Conservation (phyloP, 2,888 invertebrate species). For the Oithona nana region DNA sequence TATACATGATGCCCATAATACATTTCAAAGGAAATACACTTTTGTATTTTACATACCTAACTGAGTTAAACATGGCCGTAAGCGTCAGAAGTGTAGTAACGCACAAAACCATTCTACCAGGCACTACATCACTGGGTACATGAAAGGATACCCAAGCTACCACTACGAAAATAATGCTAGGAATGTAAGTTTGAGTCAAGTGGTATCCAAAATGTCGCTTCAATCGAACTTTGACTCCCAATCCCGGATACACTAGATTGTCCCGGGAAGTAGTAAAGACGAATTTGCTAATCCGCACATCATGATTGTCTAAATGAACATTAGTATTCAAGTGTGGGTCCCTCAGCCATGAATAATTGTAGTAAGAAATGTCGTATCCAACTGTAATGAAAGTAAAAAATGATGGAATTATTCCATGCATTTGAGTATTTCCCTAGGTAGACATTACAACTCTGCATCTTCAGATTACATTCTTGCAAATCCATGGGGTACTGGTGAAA, state of each 20-base stretch:
- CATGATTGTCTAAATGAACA: constrained; percentile 8
- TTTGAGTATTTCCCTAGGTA: not conserved
- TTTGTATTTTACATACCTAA: constrained; percentile 30
- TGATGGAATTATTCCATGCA: not conserved
- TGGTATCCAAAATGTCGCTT: constrained; percentile 42
- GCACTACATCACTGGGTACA: constrained; percentile 44
- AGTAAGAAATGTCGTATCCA: not conserved
- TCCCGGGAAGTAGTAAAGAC: not conserved
- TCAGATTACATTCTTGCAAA: not conserved
- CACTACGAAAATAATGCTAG: constrained; percentile 42
- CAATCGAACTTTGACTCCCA: constrained; percentile 33
- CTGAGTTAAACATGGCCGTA: constrained; percentile 46
- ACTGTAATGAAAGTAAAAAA: not conserved
- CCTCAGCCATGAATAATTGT: constrained; percentile 10
- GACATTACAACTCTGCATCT: constrained; percentile 8
- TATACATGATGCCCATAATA: no score
- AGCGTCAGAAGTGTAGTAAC: constrained; percentile 43
- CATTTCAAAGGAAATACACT: not conserved
- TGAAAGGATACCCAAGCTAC: constrained; percentile 48
- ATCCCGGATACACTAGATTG: constrained; percentile 24
- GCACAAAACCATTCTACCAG: constrained; percentile 42
- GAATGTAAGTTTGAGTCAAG: constrained; percentile 41
- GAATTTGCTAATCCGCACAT: constrained; percentile 2
- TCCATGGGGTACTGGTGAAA: constrained; percentile 14
- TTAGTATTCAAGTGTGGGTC: not conserved